Conservation (phyloP, 2,113 vertebrate species). For the Laticauda laticaudata region DNA sequence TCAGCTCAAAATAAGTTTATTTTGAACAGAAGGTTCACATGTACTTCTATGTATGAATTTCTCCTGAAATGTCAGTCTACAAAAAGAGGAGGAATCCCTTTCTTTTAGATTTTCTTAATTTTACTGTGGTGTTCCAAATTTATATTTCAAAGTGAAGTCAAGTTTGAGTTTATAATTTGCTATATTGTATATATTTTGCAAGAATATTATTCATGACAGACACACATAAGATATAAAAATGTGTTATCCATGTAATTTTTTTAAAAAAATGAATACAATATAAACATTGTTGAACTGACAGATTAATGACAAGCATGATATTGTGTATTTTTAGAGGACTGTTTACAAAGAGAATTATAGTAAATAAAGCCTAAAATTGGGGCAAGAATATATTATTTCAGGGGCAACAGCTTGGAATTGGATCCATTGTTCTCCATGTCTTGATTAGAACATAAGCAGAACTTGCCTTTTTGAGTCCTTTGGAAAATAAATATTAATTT, state of each 20-base stretch:
- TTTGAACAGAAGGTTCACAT: background rate
- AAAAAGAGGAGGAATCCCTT: background rate
- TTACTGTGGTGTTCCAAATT: background rate
- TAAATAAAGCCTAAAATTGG: constrained; percentile 45
- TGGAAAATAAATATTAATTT: constrained; percentile 49
- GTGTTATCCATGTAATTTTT: background rate
- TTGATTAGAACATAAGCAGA: constrained; percentile 61
- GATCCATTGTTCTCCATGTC: constrained; percentile 52
- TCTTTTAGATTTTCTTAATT: background rate
- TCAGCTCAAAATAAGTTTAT: background rate
- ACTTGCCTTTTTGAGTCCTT: constrained; percentile 46
- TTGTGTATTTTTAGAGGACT: constrained; percentile 61
- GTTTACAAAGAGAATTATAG: constrained; percentile 57
- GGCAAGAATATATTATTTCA: constrained; percentile 55
- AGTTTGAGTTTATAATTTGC: background rate
- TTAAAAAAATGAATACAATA: background rate
- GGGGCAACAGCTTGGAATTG: constrained; percentile 41
- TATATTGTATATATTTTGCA: background rate
- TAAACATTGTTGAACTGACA: background rate
- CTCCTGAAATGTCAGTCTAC: background rate
- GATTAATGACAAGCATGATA: constrained; percentile 29
- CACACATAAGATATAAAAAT: background rate
- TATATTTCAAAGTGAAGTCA: background rate
- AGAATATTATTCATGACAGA: background rate
- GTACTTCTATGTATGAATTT: background rate